Base-by-base conservation (phyloP, 1,140 invertebrate genomes). In the Tetramorium simillimum region DNA sequence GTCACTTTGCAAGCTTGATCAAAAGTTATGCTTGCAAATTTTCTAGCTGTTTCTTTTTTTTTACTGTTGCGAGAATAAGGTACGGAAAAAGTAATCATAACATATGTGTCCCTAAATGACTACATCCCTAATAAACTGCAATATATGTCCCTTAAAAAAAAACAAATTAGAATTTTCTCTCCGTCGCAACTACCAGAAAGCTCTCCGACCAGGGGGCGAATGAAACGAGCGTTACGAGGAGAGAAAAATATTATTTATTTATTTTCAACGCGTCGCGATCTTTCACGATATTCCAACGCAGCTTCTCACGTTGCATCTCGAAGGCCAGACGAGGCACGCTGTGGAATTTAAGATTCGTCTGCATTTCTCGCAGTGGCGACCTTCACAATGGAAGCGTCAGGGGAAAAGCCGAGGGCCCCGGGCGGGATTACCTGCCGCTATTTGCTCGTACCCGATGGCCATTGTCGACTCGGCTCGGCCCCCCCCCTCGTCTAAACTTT, bases 391-490 rank as follows among this genome's bases (percentile, higher is more conserved):
- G 67, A 62, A 72, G 40, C 10, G 33, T 89, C 62, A 24, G 43
- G 16, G 62, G 49, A 86, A 89, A 86, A 82, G 24, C 84, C 76
- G 51, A 24, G 12, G 51, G 7, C 16, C 53, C 2, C 63, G 37
- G 37, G 21, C 6, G 6, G 24, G 73, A 33, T 62, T 87, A 84
- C 88, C 88, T 90, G 88, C 56, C 56, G 4, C 63, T 90, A 58
- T 89, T 86, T 80, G 49, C 56, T 53, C 62, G 16, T 76, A 72
- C 49, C 69, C 14, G 77, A 73, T 46, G 85, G 85, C 49, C 72
- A 73, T 84, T 89, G 88, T 67, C 37, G 46, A 65, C 49, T 10
- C 14, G n/a, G 18, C 21, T 24, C 69, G 37, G 7, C n/a, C 43
- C 33, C n/a, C 43, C 33, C 60, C 40, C 40, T 70, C 24, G 43